phyloP scores from a whole-genome alignment of 2,113 vertebrate genomes.

The Candoia aspera region DNA sequence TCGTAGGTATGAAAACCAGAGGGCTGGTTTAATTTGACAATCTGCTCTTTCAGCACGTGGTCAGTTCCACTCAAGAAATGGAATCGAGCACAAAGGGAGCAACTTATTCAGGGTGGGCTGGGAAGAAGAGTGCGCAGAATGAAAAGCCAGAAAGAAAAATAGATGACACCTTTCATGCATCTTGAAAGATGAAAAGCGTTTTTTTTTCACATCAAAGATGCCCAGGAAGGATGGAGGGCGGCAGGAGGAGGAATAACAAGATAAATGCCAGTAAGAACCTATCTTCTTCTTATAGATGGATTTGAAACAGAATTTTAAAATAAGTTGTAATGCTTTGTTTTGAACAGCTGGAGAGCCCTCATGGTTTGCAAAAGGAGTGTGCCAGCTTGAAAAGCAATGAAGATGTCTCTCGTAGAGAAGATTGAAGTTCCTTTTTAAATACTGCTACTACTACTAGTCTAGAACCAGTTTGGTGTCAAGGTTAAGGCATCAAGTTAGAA shows the following conservation, averaged over 20 bases:
- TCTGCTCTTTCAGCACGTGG: constrained; percentile 21
- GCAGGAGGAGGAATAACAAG: constrained; percentile 23
- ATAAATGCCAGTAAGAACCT: constrained; percentile 22
- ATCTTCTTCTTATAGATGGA: constrained; percentile 4
- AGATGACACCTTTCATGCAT: background rate
- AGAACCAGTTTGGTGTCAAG: too few species aligned
- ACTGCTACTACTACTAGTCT: background rate
- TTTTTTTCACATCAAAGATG: constrained; percentile 41
- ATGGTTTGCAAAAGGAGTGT: constrained; percentile 25
- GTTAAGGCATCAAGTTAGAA: too few species aligned
- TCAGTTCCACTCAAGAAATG: background rate
- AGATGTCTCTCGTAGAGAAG: constrained; percentile 21
- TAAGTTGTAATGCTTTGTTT: constrained; percentile 52
- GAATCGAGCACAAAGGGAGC: background rate
- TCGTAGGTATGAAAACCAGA: constrained; percentile 3
- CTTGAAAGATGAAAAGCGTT: background rate
- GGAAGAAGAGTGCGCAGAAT: background rate
- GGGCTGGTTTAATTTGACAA: constrained; percentile 44
- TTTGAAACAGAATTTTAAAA: constrained; percentile 30
- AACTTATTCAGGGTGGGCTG: rapidly evolving
- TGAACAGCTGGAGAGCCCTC: constrained; percentile 28
- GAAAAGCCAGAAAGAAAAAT: background rate
- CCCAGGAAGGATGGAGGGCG: background rate
- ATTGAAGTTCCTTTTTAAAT: constrained; percentile 38
- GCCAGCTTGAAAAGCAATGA: background rate